Base-by-base conservation (phyloP, 1,140 invertebrate species). In the Heliconius eleuchia region DNA sequence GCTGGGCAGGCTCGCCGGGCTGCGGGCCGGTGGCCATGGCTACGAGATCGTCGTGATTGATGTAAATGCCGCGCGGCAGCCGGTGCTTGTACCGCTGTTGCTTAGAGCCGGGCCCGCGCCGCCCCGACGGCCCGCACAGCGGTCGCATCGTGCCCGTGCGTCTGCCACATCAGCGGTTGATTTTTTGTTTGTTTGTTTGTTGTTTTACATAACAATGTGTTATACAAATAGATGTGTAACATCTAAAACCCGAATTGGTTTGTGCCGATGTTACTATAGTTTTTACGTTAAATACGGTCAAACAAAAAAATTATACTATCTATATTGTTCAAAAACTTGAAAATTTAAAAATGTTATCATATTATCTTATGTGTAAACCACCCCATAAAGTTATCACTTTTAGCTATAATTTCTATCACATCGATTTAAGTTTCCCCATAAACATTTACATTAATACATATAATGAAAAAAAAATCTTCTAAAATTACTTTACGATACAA, bases 41-140 rank as follows among this genome's bases (percentile, higher is more conserved):
- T 78, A 98, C 96, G 86, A 99, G 96, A 96, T 99, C 99, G 93
- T 99, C 98, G 92, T 99, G 97, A 96, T 99, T 99, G 91, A 99
- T 97, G 95, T 98, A 98, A 97, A 99, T 99, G 92, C 99, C 99
- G 82, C 98, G 96, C 46, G 99, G 99, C 81, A 99, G 98, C 90
- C 98, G 98, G 88, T 98, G 96, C 95, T 98, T 98, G 95, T 98
- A 97, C 72, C 97, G 96, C 92, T 96, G 96, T 87, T 96, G 95
- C 93, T 96, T 96, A 86, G 89, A 84, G 80, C 90, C 94, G 84
- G 94, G 91, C 78, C 94, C 93, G 82, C 94, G 92, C 72, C 94
- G 86, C 74, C 94, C 95, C 79, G 94, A 87, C 95, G 97, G 88
- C 94, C 97, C 94, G 95, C 95, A 96, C 83, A 97, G 96, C 82